A percentile compares a stretch with the other conserved stretches of the same genome.
phyloP scores from a whole-genome alignment of 2,888 invertebrate genomes.

The Drosophila maculinotata region DNA sequence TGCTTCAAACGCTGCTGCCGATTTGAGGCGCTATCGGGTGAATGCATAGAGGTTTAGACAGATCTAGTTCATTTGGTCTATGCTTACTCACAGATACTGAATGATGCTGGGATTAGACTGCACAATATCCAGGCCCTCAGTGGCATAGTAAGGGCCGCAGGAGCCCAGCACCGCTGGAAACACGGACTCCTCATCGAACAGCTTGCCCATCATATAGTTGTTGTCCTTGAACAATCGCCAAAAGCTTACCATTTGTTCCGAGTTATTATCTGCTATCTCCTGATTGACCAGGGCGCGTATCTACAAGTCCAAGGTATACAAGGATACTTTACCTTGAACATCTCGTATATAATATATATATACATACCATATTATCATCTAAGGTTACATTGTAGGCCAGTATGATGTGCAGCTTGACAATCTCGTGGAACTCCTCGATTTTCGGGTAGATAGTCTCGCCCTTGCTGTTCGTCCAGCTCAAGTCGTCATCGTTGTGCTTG shows the following conservation, averaged over 20 bases:
- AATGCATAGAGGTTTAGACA: not conserved
- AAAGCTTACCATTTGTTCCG: constrained; percentile 83
- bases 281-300: constrained; percentile 83
- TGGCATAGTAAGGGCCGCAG: constrained; percentile 84
- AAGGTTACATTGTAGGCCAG: constrained; percentile 83
- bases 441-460: constrained; percentile 81
- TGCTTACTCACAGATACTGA: constrained; percentile 81
- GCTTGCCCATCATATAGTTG: constrained; percentile 84
- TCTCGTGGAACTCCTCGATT: constrained; percentile 83
- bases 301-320: constrained; percentile 51
- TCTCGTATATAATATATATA: constrained; percentile 50
- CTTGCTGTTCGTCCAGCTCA: constrained; percentile 82
- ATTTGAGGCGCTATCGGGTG: constrained; percentile 72
- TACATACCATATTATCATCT: constrained; percentile 83
- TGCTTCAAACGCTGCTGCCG: constrained; percentile 82
- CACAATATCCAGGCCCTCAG: constrained; percentile 81
- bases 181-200: constrained; percentile 83
- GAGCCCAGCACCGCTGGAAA: constrained; percentile 83
- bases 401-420: constrained; percentile 83
- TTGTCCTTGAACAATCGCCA: constrained; percentile 84
- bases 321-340: not conserved
- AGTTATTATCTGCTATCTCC: constrained; percentile 82
- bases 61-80: no score
- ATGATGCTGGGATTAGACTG: constrained; percentile 78
- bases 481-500: constrained; percentile 77